Evolutionary conservation across 2,113 vertebrate genomes (phyloP).

Genomic region (Columba livia): DNA sequence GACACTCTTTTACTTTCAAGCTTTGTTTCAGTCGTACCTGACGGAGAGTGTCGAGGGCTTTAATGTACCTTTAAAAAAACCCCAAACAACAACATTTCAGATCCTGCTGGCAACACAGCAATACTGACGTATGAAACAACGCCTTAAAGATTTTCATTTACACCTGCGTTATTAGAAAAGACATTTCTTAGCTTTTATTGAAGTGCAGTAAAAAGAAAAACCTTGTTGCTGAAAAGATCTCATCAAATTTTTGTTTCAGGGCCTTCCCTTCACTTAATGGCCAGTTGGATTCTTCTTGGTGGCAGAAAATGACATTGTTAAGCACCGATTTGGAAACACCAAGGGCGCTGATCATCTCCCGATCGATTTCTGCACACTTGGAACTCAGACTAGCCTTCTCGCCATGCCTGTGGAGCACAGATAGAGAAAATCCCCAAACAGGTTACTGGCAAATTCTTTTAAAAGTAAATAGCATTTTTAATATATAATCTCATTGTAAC

Average conservation of each 20-base stretch:
- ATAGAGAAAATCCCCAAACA: background rate
- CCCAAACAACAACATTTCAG: background rate
- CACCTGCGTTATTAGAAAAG: background rate
- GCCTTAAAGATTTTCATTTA: background rate
- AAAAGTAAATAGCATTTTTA: background rate
- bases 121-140: background rate
- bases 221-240: conserved; percentile 98
- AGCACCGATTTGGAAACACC: conserved; percentile 95
- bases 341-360: conserved; percentile 93
- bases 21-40: conserved; percentile 86
- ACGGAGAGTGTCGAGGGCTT: conserved; percentile 92
- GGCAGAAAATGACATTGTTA: conserved; percentile 97
- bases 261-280: conserved; percentile 94
- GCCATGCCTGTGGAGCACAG: conserved; percentile 76
- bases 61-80: conserved; percentile 87
- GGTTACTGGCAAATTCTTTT: background rate
- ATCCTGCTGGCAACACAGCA: background rate
- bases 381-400: conserved; percentile 90
- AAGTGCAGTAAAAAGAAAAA: conserved; percentile 61
- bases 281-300: conserved; percentile 99
- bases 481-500: background rate
- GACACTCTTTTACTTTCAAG: conserved; percentile 84
- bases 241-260: conserved; percentile 97
- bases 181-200: background rate
- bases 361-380: conserved; percentile 95